phyloP scores from a whole-genome alignment of 2,888 invertebrate species.

The Deilephila elpenor region DNA sequence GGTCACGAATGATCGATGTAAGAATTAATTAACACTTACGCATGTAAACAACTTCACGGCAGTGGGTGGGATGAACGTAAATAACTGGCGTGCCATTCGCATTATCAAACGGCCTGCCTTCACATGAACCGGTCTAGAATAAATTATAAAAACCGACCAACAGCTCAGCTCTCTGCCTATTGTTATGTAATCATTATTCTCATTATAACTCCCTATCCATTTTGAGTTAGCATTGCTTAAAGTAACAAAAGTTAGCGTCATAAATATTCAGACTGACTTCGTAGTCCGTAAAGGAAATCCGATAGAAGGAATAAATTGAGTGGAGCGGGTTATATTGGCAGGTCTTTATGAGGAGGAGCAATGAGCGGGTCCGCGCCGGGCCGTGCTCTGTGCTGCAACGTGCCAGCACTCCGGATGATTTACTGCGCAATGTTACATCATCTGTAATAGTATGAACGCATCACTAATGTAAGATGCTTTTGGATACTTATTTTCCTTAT shows the following conservation, averaged over 20 bases:
- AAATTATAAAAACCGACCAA: not conserved
- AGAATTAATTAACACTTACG: slow-evolving; percentile 13
- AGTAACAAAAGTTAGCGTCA: slow-evolving; percentile 68
- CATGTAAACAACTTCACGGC: slow-evolving; percentile 15
- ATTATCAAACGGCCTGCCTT: slow-evolving; percentile 11
- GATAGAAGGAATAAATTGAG: slow-evolving; percentile 70
- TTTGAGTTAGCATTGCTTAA: slow-evolving; percentile 51
- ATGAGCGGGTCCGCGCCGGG: slow-evolving; percentile 6
- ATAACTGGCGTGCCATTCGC: slow-evolving; percentile 12
- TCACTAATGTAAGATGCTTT: too few relatives aligned
- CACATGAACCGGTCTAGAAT: slow-evolving; percentile 1
- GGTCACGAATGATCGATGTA: slow-evolving; percentile 9
- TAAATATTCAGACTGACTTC: slow-evolving; percentile 68
- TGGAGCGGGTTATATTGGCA: slow-evolving; percentile 57
- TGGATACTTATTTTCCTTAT: too few relatives aligned
- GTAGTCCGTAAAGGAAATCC: slow-evolving; percentile 59
- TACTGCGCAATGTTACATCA: slow-evolving; percentile 1
- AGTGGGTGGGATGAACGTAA: not conserved
- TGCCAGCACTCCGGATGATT: not conserved
- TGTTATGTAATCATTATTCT: slow-evolving; percentile 35
- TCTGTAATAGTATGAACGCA: not conserved
- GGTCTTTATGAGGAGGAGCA: slow-evolving; percentile 20
- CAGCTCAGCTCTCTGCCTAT: slow-evolving; percentile 26
- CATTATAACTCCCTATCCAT: slow-evolving; percentile 48
- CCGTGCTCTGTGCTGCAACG: not conserved